Evolutionary conservation across 2,113 vertebrate species (phyloP).

Genomic region (Periophthalmodon schlosseri): DNA sequence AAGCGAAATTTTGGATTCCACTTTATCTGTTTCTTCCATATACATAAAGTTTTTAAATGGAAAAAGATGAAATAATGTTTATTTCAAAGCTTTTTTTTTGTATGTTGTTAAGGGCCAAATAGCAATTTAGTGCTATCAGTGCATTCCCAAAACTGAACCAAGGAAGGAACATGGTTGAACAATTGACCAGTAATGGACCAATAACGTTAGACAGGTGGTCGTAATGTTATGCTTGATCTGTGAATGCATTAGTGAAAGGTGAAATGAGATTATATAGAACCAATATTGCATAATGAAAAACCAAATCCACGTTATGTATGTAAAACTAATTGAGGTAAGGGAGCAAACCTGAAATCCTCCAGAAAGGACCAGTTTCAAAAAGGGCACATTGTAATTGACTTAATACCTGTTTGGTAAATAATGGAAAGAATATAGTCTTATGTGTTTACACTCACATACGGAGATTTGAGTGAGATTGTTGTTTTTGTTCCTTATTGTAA

Average conservation of each 20-base stretch:
- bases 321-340: constrained; percentile 4
- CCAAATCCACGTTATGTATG: constrained; percentile 25
- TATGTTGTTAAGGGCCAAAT: no score
- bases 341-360: constrained; percentile 16
- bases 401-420: not conserved
- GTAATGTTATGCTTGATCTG: not conserved
- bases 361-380: not conserved
- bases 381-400: constrained; percentile 9
- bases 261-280: constrained; percentile 35
- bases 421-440: constrained; percentile 1
- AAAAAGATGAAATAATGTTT: no score
- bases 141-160: no score
- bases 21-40: no score
- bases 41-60: no score
- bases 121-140: no score
- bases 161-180: not conserved
- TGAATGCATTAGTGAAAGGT: constrained; percentile 20
- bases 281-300: constrained; percentile 33
- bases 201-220: not conserved
- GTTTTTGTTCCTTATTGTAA: constrained; percentile 17
- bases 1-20: no score
- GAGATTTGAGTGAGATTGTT: constrained; percentile 11
- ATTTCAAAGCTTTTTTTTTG: no score
- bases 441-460: constrained; percentile 32
- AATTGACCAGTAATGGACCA: not conserved